A percentile compares a stretch with the other conserved stretches of the same genome.
Conservation (phyloP, 2,888 invertebrate species). For the Flabesymbios commensalis region DNA sequence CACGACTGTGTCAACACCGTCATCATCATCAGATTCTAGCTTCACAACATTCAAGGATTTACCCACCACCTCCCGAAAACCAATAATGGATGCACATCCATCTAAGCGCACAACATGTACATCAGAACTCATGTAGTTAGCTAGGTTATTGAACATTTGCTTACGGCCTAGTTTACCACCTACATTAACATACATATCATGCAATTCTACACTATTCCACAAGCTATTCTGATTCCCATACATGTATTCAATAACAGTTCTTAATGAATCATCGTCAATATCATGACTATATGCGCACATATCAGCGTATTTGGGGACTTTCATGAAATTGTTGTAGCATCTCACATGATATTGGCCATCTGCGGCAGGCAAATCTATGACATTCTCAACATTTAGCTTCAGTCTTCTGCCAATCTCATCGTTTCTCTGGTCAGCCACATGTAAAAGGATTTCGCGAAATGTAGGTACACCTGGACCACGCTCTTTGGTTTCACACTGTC, state of each 20-base stretch:
- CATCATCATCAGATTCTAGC: slow-evolving; percentile 2
- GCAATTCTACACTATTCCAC: slow-evolving; percentile 10
- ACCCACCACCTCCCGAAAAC: slow-evolving; percentile 2
- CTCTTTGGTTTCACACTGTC: slow-evolving; percentile 5
- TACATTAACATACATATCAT: not conserved
- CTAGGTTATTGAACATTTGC: slow-evolving; percentile 3
- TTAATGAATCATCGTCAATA: not conserved
- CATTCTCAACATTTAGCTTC: not conserved
- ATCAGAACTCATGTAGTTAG: slow-evolving; percentile 10
- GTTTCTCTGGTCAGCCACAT: not conserved
- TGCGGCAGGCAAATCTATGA: slow-evolving; percentile 4
- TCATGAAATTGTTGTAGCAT: slow-evolving; percentile 7
- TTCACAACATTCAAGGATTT: not conserved
- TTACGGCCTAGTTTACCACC: not conserved
- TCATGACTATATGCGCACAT: not conserved
- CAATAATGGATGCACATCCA: slow-evolving; percentile 10
- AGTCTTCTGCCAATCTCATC: not conserved
- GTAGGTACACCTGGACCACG: not conserved
- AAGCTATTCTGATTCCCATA: not conserved
- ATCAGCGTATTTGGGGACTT: not conserved
- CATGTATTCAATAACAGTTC: not conserved
- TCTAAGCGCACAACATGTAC: slow-evolving; percentile 12
- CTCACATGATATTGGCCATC: slow-evolving; percentile 11
- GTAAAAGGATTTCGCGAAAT: not conserved
- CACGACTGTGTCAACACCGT: slow-evolving; percentile 1